Evolutionary conservation across 2,888 invertebrate genomes (phyloP).

Genomic region (Hirtodrosophila confusa): DNA sequence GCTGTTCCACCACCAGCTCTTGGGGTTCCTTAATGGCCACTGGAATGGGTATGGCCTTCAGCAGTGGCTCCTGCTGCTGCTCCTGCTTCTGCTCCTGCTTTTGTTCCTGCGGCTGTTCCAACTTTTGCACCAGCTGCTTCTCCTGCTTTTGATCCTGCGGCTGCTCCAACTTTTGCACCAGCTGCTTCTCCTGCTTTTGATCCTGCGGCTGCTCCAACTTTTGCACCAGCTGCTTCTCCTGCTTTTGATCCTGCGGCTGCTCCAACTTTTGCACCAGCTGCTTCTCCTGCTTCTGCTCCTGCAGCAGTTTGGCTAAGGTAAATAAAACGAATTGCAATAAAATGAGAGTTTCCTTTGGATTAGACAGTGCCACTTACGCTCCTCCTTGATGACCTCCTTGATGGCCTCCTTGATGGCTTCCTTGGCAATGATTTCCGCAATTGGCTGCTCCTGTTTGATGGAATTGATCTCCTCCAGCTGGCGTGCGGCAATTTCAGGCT

Average conservation of each 20-base stretch:
- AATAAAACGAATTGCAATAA: neutral
- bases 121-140: conserved; percentile 12
- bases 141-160: conserved; percentile 36
- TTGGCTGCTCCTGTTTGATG: conserved; percentile 59
- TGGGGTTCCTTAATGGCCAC: conserved; percentile 33
- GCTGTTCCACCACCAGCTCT: conserved; percentile 28
- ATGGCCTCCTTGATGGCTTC: conserved; percentile 39
- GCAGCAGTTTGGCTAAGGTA: conserved; percentile 31
- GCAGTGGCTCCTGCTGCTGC: conserved; percentile 38
- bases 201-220: conserved; percentile 24
- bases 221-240: conserved; percentile 23
- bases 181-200: conserved; percentile 22
- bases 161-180: too few relatives aligned
- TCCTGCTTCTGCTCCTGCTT: neutral
- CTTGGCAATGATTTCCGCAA: conserved; percentile 27
- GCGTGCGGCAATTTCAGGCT: conserved; percentile 65
- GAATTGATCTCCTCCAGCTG: conserved; percentile 72
- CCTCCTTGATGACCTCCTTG: conserved; percentile 44
- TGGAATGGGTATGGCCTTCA: conserved; percentile 43
- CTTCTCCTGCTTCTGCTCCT: conserved; percentile 40
- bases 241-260: too few relatives aligned
- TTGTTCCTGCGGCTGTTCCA: conserved; percentile 3
- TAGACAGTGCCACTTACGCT: conserved; percentile 44
- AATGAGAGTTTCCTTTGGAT: too few relatives aligned
- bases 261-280: neutral